These are phyloP conservation scores for Drosophila quinaria DNA, from an alignment of 2,888 invertebrate genomes.

Conservation along the genomic window DNA sequence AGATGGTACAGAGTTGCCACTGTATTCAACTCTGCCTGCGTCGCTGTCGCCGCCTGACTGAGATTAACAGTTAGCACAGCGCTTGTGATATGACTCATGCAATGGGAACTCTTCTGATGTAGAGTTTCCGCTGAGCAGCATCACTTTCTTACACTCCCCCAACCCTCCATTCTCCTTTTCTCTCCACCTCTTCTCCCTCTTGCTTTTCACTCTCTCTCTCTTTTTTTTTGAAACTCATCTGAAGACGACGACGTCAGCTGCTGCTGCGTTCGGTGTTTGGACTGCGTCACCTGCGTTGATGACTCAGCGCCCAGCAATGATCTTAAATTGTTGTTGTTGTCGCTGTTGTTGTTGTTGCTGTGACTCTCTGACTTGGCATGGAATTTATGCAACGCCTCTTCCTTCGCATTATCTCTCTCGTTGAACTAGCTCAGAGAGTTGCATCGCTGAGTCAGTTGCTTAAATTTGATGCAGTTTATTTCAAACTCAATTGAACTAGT, in stretches of 20 bases:
- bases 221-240: conserved; percentile 3
- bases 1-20: neutral
- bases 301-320: conserved; percentile 52
- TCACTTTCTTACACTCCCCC: conserved; percentile 9
- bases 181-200: neutral
- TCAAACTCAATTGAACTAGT: neutral
- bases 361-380: conserved; percentile 22
- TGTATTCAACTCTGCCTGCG: neutral
- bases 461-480: neutral
- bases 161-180: neutral
- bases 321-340: conserved; percentile 1
- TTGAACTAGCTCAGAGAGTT: conserved; percentile 9
- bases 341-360: neutral
- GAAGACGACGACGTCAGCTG: conserved; percentile 10
- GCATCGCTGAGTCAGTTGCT: conserved; percentile 4
- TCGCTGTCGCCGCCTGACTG: conserved; percentile 2
- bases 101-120: conserved; percentile 47
- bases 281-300: conserved; percentile 56
- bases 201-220: neutral
- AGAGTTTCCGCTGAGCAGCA: conserved; percentile 9
- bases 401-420: conserved; percentile 2
- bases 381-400: conserved; percentile 32
- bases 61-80: conserved; percentile 40
- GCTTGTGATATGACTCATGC: conserved; percentile 40
- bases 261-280: conserved; percentile 11